Evolutionary conservation across 2,113 vertebrate species (phyloP).

Genomic region (Vireo altiloquus): DNA sequence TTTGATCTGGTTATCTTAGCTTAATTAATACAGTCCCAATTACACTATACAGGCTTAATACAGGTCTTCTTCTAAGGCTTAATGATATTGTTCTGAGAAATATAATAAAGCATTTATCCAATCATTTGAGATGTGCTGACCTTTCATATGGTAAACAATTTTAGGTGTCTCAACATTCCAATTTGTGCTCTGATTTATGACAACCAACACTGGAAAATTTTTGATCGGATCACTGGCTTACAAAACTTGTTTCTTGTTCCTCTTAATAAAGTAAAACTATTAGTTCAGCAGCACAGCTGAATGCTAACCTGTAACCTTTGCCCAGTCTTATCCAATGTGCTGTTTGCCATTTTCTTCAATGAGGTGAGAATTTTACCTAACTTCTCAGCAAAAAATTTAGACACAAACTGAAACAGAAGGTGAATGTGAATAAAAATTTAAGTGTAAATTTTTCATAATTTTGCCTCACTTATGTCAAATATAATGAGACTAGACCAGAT

Average conservation of each 20-base stretch:
- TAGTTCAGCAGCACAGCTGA: neutral
- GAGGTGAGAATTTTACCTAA: neutral
- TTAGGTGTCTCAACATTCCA: neutral
- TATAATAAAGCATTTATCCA: neutral
- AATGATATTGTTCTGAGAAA: neutral
- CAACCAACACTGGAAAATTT: neutral
- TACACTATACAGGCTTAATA: neutral
- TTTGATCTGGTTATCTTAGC: neutral
- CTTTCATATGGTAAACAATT: neutral
- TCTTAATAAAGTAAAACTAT: neutral
- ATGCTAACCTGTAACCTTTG: neutral
- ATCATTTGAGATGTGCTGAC: neutral
- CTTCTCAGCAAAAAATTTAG: neutral
- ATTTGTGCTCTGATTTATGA: neutral
- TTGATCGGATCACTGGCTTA: neutral
- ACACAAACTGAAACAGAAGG: neutral
- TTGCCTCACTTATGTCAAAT: neutral
- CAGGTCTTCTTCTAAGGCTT: neutral
- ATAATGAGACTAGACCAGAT: neutral
- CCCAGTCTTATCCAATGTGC: neutral
- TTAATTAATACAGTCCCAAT: neutral
- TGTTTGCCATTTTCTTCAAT: neutral
- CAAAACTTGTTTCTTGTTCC: neutral
- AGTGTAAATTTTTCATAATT: neutral
- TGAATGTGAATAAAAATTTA: neutral